Base-by-base conservation (phyloP, 2,888 invertebrate genomes). In the Drosophila neoperkinsi region DNA sequence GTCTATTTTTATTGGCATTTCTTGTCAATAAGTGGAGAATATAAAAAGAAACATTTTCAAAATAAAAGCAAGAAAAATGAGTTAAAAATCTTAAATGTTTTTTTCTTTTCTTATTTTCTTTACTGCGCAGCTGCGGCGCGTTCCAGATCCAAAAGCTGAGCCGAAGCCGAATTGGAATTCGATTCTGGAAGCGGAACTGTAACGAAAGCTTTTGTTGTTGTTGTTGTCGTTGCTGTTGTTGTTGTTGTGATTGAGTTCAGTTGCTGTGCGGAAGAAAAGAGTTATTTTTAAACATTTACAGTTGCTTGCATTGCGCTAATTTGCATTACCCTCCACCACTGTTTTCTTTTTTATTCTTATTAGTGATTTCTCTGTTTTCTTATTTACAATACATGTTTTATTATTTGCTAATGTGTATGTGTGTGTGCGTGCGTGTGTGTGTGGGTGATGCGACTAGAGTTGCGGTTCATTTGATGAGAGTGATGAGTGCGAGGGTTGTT, bases 331-430 rank as follows among this genome's bases (percentile, higher is more conserved):
- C 85, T 64, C 51, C 74, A 82, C 88, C 85, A 73, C 43, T 38
- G 49, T 63, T 63, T 46, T 41, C 52, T 58, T 61, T 61, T 49
- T 74, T 65, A 36, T 55, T 63, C 61, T 57, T 59, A 81, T 81
- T 74, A 87, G 74, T 83, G 59, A 46, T 57, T 71, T 61, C 41
- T 41, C 72, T 61, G 18, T 62, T 60, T 49, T 82, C 67, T 74
- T 78, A 89, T 85, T 87, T 85, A 85, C 90, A 84, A 68, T 73
- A 79, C 69, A 69, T 74, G 71, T 74, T 72, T 62, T 51, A 83
- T 73, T 75, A 81, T 79, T 71, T 57, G 64, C 74, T 88, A 72
- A 55, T 75, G 73, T 65, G 58, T 62, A 64, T 71, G 58, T 58
- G 67, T 36, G 60, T 43, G 58, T 62, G 53, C 34, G 67, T 51